A percentile compares a stretch with the other conserved stretches of the same genome.
phyloP scores from a whole-genome alignment of 2,797 vertebrate genomes.

The Phaenicophaeus curvirostris region DNA sequence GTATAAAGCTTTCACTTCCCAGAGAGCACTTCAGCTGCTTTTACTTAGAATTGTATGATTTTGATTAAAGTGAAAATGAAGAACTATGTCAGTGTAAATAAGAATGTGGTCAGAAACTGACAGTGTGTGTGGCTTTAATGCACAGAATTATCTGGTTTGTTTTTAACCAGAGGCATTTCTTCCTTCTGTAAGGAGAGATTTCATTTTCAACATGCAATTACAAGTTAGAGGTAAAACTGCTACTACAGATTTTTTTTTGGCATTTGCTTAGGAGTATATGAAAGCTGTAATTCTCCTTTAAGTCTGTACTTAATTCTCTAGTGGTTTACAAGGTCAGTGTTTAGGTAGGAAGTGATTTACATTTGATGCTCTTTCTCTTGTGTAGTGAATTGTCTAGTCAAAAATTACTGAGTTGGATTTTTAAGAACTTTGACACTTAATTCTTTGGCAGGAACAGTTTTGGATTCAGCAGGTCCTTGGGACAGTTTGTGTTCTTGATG shows the following conservation, averaged over 20 bases:
- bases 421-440: background rate
- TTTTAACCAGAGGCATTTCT: background rate
- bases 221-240: background rate
- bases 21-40: background rate
- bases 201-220: background rate
- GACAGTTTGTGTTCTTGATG: background rate
- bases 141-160: background rate
- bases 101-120: background rate
- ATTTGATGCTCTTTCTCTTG: background rate
- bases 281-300: background rate
- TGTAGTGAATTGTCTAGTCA: background rate
- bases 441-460: background rate
- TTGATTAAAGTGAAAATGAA: background rate
- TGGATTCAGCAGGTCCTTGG: background rate
- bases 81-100: background rate
- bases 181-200: background rate
- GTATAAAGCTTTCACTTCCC: background rate
- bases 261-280: background rate
- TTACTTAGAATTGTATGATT: background rate
- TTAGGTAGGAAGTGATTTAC: background rate
- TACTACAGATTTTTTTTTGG: background rate
- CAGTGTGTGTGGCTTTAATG: background rate
- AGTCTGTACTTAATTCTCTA: background rate
- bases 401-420: background rate
- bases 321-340: background rate